phyloP scores from a whole-genome alignment of 2,113 vertebrate genomes.

The Macquaria australasica region DNA sequence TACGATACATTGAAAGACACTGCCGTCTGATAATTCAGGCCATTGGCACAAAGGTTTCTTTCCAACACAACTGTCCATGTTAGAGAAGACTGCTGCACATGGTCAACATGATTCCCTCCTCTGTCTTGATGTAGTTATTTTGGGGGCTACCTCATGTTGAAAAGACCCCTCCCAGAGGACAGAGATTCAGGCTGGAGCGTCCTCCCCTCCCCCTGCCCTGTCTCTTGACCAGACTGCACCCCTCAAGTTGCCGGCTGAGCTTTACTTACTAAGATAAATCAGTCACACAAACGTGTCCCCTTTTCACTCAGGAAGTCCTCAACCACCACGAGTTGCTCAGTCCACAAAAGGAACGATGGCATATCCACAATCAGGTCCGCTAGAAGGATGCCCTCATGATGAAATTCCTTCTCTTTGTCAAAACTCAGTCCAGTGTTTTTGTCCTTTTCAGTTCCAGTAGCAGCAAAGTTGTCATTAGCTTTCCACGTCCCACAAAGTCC shows the following conservation, averaged over 20 bases:
- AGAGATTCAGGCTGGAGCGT: slow-evolving; percentile 56
- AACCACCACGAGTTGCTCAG: background rate
- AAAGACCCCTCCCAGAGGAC: slow-evolving; percentile 70
- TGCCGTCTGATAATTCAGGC: slow-evolving; percentile 24
- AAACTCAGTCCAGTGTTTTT: slow-evolving; percentile 27
- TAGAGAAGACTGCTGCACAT: slow-evolving; percentile 43
- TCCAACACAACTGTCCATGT: slow-evolving; percentile 27
- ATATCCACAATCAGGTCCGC: slow-evolving; percentile 40
- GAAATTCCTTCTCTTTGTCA: slow-evolving; percentile 29
- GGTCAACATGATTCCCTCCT: slow-evolving; percentile 39
- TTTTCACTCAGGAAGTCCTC: slow-evolving; percentile 29
- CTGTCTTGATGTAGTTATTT: slow-evolving; percentile 49
- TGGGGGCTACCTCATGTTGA: slow-evolving; percentile 63
- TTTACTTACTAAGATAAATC: slow-evolving; percentile 68
- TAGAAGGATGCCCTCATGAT: slow-evolving; percentile 26
- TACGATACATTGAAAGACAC: slow-evolving; percentile 10
- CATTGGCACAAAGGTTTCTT: slow-evolving; percentile 40
- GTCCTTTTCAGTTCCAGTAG: slow-evolving; percentile 40
- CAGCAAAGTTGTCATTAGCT: slow-evolving; percentile 33
- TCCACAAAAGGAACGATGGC: slow-evolving; percentile 21
- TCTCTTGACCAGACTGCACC: slow-evolving; percentile 36
- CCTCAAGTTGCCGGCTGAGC: slow-evolving; percentile 51
- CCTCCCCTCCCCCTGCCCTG: slow-evolving; percentile 77
- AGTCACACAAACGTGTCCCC: slow-evolving; percentile 30
- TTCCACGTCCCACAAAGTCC: slow-evolving; percentile 26